Percentiles rank a stretch among this genome's conserved stretches.
Evolutionary conservation across 2,888 invertebrate species (phyloP).

Genomic region (Cristatella mucedo): DNA sequence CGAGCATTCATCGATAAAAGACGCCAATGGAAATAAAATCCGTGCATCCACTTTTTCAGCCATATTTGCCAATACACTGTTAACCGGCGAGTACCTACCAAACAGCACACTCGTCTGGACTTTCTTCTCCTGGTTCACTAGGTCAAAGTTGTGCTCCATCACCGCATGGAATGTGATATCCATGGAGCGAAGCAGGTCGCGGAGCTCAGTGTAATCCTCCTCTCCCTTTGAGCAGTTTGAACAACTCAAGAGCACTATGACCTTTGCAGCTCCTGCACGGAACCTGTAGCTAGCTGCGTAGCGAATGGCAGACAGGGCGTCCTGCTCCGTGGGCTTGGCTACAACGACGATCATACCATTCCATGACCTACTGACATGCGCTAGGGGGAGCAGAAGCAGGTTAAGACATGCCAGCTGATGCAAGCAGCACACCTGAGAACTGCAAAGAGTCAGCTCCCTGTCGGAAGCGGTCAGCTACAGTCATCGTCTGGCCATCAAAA

Average conservation of each 20-base stretch:
- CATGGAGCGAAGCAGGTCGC: constrained; percentile 50
- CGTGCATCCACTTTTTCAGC: constrained; percentile 10
- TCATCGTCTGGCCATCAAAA: constrained; percentile 23
- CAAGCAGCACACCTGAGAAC: constrained; percentile 1
- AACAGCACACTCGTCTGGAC: constrained; percentile 52
- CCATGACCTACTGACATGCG: neutral
- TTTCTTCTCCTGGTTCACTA: constrained; percentile 15
- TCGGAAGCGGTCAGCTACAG: neutral
- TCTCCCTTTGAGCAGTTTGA: constrained; percentile 49
- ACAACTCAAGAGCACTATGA: constrained; percentile 64
- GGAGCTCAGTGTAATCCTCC: constrained; percentile 42
- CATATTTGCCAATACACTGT: no score
- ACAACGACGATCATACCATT: neutral
- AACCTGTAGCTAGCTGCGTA: constrained; percentile 53
- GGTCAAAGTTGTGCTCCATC: constrained; percentile 16
- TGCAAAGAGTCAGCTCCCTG: neutral
- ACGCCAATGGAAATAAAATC: constrained; percentile 10
- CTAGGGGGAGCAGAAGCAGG: neutral
- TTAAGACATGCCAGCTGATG: neutral
- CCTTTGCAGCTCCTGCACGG: constrained; percentile 66
- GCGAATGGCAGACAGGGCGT: constrained; percentile 45
- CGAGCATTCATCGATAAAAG: constrained; percentile 14
- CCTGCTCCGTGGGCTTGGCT: constrained; percentile 13
- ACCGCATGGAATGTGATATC: constrained; percentile 39
- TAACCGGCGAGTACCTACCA: constrained; percentile 27